Base-by-base conservation (phyloP, 2,797 vertebrate species). In the Gymnopithys bicolor region DNA sequence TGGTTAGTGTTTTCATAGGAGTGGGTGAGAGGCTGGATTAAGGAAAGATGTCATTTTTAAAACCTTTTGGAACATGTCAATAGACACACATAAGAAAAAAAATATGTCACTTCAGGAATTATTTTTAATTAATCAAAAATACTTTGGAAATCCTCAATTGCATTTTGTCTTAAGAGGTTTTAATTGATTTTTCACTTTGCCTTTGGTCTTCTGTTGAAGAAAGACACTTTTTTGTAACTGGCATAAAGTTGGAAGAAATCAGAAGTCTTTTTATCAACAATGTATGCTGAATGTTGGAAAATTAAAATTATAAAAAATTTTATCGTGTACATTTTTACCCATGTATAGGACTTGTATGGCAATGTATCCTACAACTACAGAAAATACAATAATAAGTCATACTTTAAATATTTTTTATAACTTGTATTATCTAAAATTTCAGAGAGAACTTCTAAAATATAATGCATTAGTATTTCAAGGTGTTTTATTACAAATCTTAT, bases 291-390 rank as follows among this genome's bases (percentile, higher is more conserved):
- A 18, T 59, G 11, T 63, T 78, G 28, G 56, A 80, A 91, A 91
- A 59, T 8, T 46, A 1, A 25, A 69, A 35, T 28, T 58, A 22
- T 6, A 37, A 56, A 84, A 82, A 70, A 25, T 0, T 2, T n/a
- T 75, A 55, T 41, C 52, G 49, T 85, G 4, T 64, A 25, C 5
- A 2, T 67, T 90, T 91, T 83, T 69, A 17, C 56, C 15, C 3
- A 0, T 66, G 7, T 69, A 12, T 49, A 63, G 14, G 28, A 55
- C 11, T 58, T 27, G 0, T 25, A 27, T 24, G 7, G 2, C 27
- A 18, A 23, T 30, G 3, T 53, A 16, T 60, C 56, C 81, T 67
- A 53, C 15, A 70, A 53, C 11, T 49, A 24, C 43, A 60, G 15
- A 80, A 69, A 68, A 33, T 5, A 67, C 4, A 51, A 32, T 39